Conservation (phyloP, 2,797 vertebrate species). For the Girardinus metallicus region DNA sequence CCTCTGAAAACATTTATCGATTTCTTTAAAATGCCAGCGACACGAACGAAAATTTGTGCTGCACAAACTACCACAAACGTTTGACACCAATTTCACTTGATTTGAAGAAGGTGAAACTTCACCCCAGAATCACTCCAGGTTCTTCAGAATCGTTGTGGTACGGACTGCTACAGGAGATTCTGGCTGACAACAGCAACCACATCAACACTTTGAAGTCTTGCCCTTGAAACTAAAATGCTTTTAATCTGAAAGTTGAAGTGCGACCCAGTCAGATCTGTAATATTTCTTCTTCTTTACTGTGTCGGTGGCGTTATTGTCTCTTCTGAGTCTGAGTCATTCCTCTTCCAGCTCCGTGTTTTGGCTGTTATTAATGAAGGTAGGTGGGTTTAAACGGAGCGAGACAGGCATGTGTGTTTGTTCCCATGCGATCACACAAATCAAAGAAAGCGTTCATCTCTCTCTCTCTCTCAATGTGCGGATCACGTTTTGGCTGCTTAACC, state of each 20-base stretch:
- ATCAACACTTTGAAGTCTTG: not conserved
- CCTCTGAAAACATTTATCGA: too few species aligned
- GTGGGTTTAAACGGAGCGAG: not conserved
- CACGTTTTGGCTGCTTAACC: conserved; percentile 50
- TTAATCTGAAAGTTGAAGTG: not conserved
- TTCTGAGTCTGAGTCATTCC: conserved; percentile 9
- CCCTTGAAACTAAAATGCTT: not conserved
- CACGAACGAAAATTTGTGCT: too few species aligned
- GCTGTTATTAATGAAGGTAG: conserved; percentile 35
- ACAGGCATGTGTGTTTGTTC: conserved; percentile 11
- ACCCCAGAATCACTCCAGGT: too few species aligned
- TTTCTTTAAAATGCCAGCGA: too few species aligned
- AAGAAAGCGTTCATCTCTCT: not conserved
- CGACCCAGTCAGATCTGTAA: not conserved
- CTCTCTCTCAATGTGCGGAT: conserved; percentile 24
- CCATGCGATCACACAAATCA: not conserved
- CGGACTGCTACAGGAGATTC: not conserved
- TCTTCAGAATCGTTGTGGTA: not conserved
- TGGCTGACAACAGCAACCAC: not conserved
- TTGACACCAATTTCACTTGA: too few species aligned
- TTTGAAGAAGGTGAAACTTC: too few species aligned
- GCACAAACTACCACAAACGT: too few species aligned
- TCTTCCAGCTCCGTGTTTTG: conserved; percentile 30
- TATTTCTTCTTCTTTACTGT: not conserved
- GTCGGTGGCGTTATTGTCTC: not conserved